These are phyloP conservation scores for Trachelus troglodyta DNA, from an alignment of 2,888 invertebrate genomes.

Conservation along the genomic window DNA sequence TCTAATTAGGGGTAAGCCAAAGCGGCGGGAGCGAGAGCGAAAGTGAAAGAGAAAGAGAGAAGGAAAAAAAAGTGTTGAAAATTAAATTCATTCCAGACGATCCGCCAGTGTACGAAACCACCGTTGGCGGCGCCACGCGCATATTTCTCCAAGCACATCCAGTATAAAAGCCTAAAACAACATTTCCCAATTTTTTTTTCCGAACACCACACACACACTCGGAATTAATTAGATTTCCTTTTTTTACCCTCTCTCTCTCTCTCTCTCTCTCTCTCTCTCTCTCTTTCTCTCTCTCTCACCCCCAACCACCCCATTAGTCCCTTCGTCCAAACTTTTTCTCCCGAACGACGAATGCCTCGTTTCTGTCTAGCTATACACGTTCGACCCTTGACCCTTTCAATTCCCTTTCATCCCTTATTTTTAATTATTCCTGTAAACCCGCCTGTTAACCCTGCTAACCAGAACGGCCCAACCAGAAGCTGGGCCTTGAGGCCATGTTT, in stretches of 20 bases:
- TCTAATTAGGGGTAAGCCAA: conserved; percentile 20
- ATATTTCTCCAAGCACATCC: conserved; percentile 9
- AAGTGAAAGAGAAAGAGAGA: not conserved
- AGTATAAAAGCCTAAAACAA: conserved; percentile 49
- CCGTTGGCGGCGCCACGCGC: not conserved
- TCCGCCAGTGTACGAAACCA: not conserved
- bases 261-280: not conserved
- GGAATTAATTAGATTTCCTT: conserved; percentile 24
- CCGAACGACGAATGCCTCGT: not conserved
- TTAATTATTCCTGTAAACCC: conserved; percentile 46
- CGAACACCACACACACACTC: conserved; percentile 21
- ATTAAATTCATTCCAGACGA: not conserved
- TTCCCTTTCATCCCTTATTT: conserved; percentile 48
- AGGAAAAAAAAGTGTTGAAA: not conserved
- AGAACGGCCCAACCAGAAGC: not conserved
- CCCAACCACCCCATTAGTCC: not conserved
- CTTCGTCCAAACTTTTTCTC: not conserved
- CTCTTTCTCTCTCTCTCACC: not conserved
- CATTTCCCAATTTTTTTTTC: conserved; percentile 36
- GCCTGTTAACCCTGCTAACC: conserved; percentile 16
- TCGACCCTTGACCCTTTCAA: conserved; percentile 30
- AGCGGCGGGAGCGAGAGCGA: conserved; percentile 12
- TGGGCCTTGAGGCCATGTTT: not conserved
- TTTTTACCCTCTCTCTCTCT: conserved; percentile 15
- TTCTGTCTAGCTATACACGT: not conserved